Evolutionary conservation across 2,797 vertebrate genomes (phyloP).

Genomic region (Cyprinella venusta): DNA sequence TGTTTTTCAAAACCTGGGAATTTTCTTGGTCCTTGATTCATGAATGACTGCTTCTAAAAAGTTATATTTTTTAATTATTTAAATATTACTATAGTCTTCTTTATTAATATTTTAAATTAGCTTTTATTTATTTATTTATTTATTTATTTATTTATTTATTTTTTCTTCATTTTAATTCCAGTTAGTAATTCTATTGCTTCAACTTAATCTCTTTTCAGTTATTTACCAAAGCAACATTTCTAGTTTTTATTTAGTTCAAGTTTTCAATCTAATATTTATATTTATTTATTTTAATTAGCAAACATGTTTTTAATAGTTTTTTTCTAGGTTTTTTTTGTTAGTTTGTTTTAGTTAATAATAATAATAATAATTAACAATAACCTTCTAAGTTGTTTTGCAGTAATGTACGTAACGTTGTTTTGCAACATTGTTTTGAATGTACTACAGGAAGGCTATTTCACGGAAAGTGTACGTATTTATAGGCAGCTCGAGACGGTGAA

Average conservation of each 20-base stretch:
- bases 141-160: too few species aligned
- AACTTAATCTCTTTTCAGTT: not conserved
- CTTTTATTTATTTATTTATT: too few species aligned
- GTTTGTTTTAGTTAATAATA: not conserved
- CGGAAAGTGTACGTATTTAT: constrained; percentile 25
- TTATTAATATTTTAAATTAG: not conserved
- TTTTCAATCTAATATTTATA: not conserved
- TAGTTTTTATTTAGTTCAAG: not conserved
- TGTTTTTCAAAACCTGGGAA: not conserved
- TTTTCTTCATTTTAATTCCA: not conserved
- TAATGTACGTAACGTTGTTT: too few species aligned
- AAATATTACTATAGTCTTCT: not conserved
- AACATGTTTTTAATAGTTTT: not conserved
- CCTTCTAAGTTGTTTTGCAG: not conserved
- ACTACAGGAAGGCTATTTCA: constrained; percentile 19
- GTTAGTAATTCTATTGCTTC: not conserved
- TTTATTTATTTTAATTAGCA: not conserved
- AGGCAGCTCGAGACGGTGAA: constrained; percentile 35
- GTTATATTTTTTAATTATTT: not conserved
- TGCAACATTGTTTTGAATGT: constrained; percentile 23
- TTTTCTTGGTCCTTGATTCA: not conserved
- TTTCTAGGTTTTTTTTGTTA: not conserved
- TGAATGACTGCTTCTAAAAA: not conserved
- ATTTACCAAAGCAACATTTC: not conserved
- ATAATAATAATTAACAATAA: not conserved